Percentiles rank a stretch among this genome's conserved stretches.
Evolutionary conservation across 2,797 vertebrate species (phyloP).

Genomic region (Aldrovandia affinis): DNA sequence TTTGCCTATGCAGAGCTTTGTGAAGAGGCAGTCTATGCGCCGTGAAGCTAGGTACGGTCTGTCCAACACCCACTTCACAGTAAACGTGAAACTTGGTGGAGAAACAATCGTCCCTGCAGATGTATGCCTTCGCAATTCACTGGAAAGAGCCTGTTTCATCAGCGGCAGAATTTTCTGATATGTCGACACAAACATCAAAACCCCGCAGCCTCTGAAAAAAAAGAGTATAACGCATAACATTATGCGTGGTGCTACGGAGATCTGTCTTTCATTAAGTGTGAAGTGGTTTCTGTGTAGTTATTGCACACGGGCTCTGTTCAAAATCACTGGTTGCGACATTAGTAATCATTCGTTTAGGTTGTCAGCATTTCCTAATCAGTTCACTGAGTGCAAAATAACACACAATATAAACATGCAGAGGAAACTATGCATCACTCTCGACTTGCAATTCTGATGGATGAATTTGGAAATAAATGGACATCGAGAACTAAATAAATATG

Average conservation of each 20-base stretch:
- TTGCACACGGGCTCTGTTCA: background rate
- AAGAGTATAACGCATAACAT: background rate
- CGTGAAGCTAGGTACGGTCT: background rate
- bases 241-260: background rate
- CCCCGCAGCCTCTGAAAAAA: background rate
- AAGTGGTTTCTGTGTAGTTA: slow-evolving; percentile 1
- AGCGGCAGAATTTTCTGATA: background rate
- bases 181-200: background rate
- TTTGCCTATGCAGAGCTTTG: background rate
- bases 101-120: background rate
- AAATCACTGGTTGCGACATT: slow-evolving; percentile 3
- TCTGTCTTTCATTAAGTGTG: background rate
- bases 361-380: slow-evolving; percentile 9
- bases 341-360: background rate
- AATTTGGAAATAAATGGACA: background rate
- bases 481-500: background rate
- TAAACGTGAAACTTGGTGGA: background rate
- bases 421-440: background rate
- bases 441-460: background rate
- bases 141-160: background rate
- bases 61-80: background rate
- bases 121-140: background rate
- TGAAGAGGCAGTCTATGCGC: background rate
- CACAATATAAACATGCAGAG: background rate
- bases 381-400: background rate